Conservation (phyloP, 2,113 vertebrate genomes). For the Rhodinocichla rosea region DNA sequence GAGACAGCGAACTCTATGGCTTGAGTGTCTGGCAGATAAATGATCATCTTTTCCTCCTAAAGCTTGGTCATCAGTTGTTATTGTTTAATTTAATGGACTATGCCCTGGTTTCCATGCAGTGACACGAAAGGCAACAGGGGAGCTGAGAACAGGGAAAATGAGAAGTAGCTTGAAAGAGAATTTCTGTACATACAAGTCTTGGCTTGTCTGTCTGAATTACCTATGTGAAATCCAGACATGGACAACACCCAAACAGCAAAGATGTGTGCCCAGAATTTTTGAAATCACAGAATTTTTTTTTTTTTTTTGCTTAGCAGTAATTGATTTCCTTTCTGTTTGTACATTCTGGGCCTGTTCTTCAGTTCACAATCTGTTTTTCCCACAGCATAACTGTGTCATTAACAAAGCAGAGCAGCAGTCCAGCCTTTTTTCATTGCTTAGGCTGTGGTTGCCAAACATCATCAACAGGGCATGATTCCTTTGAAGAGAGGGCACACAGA, state of each 20-base stretch:
- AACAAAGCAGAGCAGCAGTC: background rate
- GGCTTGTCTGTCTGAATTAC: background rate
- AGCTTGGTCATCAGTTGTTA: background rate
- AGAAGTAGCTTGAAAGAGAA: background rate
- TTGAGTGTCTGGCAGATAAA: background rate
- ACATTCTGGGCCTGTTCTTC: background rate
- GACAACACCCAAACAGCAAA: background rate
- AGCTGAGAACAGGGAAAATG: background rate
- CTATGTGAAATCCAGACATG: background rate
- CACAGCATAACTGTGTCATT: background rate
- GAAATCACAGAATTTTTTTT: background rate
- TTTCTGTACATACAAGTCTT: background rate
- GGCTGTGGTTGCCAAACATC: background rate
- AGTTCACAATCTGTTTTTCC: background rate
- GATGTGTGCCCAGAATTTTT: background rate
- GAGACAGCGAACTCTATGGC: background rate
- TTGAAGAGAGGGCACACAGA: background rate
- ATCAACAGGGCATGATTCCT: background rate
- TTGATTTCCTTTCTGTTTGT: background rate
- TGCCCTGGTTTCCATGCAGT: background rate
- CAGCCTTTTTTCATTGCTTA: background rate
- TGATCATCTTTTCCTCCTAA: background rate
- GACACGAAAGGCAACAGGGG: background rate
- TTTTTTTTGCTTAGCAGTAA: background rate
- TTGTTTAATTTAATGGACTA: slow-evolving; percentile 22